Percentiles rank a stretch among this genome's conserved stretches.
phyloP scores from a whole-genome alignment of 2,888 invertebrate species.

The Epicampocera succincta region DNA sequence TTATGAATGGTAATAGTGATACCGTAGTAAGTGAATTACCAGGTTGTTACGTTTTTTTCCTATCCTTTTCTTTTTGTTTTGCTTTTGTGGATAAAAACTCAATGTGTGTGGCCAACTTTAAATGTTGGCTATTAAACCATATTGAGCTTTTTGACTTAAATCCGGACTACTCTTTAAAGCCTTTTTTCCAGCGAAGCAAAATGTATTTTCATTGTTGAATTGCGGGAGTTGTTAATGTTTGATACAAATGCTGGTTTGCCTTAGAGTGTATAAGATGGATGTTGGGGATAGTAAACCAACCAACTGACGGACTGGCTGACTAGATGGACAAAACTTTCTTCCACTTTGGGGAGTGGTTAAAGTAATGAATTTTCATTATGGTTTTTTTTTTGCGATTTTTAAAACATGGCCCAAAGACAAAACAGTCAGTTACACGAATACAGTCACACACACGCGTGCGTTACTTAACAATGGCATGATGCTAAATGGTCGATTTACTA shows the following conservation, averaged over 20 bases:
- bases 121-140: slow-evolving; percentile 68
- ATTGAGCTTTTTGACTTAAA: slow-evolving; percentile 66
- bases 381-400: slow-evolving; percentile 55
- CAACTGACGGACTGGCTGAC: slow-evolving; percentile 11
- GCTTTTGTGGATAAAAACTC: slow-evolving; percentile 28
- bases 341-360: slow-evolving; percentile 65
- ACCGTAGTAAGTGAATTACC: slow-evolving; percentile 65
- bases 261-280: slow-evolving; percentile 10
- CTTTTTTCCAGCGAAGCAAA: slow-evolving; percentile 5
- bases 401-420: slow-evolving; percentile 67
- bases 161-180: slow-evolving; percentile 48
- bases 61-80: slow-evolving; percentile 2
- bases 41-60: slow-evolving; percentile 21
- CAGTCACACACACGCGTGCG: slow-evolving; percentile 6
- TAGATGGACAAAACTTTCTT: slow-evolving; percentile 51
- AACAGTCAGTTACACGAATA: slow-evolving; percentile 40
- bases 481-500: slow-evolving; percentile 8
- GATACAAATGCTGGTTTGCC: slow-evolving; percentile 48
- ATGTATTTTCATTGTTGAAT: slow-evolving; percentile 60
- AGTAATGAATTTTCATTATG: slow-evolving; percentile 68
- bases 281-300: slow-evolving; percentile 11
- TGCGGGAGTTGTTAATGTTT: slow-evolving; percentile 66
- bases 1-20: slow-evolving; percentile 59
- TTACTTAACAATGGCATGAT: neutral
- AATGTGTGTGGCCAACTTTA: slow-evolving; percentile 69